Evolutionary conservation across 2,797 vertebrate genomes (phyloP).

Genomic region (Parotocinclus haroldoi): DNA sequence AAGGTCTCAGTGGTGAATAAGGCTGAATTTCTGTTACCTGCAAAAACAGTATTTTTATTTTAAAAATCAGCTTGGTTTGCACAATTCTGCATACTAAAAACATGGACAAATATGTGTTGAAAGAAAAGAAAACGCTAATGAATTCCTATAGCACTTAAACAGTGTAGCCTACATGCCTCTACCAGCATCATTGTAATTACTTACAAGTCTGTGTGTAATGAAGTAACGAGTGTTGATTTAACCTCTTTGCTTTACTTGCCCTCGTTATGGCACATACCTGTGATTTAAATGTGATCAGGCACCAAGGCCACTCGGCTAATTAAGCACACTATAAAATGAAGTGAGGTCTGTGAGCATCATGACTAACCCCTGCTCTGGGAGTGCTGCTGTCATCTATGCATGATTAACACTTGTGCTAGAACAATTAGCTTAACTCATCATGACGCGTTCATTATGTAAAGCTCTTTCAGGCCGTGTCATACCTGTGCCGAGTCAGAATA

Average conservation of each 20-base stretch:
- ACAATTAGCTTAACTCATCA: slow-evolving; percentile 68
- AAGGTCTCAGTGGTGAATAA: no score
- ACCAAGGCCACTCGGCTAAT: slow-evolving; percentile 50
- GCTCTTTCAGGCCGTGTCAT: slow-evolving; percentile 63
- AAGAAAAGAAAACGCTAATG: no score
- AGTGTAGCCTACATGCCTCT: not conserved
- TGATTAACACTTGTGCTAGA: slow-evolving; percentile 72
- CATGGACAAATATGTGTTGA: no score
- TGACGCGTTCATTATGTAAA: slow-evolving; percentile 55
- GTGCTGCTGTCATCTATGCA: slow-evolving; percentile 63
- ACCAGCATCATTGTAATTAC: not conserved
- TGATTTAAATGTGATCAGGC: slow-evolving; percentile 38
- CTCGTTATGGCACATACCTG: slow-evolving; percentile 28
- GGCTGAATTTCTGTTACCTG: no score
- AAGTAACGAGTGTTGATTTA: slow-evolving; percentile 37
- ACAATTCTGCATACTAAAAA: no score
- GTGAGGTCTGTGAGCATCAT: slow-evolving; percentile 56
- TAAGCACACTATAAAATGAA: slow-evolving; percentile 56
- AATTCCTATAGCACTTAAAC: not conserved
- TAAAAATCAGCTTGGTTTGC: no score
- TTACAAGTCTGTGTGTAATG: slow-evolving; percentile 27
- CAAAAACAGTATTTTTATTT: no score
- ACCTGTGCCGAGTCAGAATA: slow-evolving; percentile 60
- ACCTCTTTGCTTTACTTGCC: slow-evolving; percentile 22
- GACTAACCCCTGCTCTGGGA: slow-evolving; percentile 57